Evolutionary conservation across 2,888 invertebrate species (phyloP), one percentile per base, ranked within the genome.

Genomic region (Eristalinus aeneus): DNA sequence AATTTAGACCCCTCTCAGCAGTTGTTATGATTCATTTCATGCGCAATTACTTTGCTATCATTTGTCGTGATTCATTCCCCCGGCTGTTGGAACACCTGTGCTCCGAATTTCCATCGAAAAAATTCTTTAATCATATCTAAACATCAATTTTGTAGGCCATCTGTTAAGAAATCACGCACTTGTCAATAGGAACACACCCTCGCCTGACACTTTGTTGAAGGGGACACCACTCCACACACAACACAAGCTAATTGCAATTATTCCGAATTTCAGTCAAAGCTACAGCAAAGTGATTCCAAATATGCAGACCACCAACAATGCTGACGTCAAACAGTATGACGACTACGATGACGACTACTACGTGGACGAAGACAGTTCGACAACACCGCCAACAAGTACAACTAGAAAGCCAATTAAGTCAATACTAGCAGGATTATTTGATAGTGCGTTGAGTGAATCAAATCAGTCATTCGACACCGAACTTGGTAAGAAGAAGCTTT

Each of bases 261-360:
- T 65, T 58, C 61, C 16, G 65, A 22, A 23, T 87, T 88, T 0
- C 77, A 91, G 91, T 69, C 75, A 75, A 68, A 79, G 89, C 79
- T 90, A 89, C 67, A 90, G 90, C 53, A 88, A 89, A 85, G 90
- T 89, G 63, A 90, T 90, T 36, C 90, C 91, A 63, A 79, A 46
- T 75, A 65, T 27, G 54, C 88, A 63, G 88, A 89, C 32, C 89
- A 91, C 46, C 89, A 90, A 46, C 46, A 46, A 61, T 31, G 60
- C 88, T 63, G 89, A 89, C 31, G 89, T 90, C 46, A 89, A 90
- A 2, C 89, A 90, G 65, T 81, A 89, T 36, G 90, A 90, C 53
- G 88, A 89, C 69, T 88, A 90, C 31, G 89, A 90, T 74, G 89
- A 88, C 72, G 89, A 90, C 67, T 90, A 90, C 68, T 89, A 90